phyloP scores from a whole-genome alignment of 2,888 invertebrate species.

The Drymonia ruficornis region DNA sequence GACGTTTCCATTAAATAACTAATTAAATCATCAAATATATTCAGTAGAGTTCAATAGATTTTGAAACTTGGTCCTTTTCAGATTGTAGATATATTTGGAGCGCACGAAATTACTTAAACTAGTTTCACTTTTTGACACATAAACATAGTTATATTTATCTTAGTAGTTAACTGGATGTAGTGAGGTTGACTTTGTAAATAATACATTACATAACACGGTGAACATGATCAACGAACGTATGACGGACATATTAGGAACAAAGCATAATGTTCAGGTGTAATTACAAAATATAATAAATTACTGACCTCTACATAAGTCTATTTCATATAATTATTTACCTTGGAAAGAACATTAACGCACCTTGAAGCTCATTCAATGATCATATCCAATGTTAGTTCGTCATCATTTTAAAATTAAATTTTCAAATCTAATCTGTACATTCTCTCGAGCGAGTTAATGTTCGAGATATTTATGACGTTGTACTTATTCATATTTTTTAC shows the following conservation, averaged over 20 bases:
- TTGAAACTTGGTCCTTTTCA: slow-evolving; percentile 2
- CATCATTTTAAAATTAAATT: slow-evolving; percentile 17
- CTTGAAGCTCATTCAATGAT: slow-evolving; percentile 36
- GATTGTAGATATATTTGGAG: slow-evolving; percentile 3
- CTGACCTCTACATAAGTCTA: slow-evolving; percentile 26
- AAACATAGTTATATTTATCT: slow-evolving; percentile 9
- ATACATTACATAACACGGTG: background rate
- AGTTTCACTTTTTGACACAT: slow-evolving; percentile 19
- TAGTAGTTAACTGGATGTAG: background rate
- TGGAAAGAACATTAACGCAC: slow-evolving; percentile 28
- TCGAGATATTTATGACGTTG: too few species aligned
- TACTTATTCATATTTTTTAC: too few species aligned
- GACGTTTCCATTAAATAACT: slow-evolving; percentile 5
- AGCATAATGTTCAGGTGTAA: background rate
- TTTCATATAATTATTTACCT: slow-evolving; percentile 34
- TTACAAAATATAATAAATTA: slow-evolving; percentile 7
- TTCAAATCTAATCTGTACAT: background rate
- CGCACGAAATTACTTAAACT: slow-evolving; percentile 5
- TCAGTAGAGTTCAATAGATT: background rate
- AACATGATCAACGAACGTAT: background rate
- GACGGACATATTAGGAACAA: background rate
- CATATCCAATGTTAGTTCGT: slow-evolving; percentile 28
- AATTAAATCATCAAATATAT: slow-evolving; percentile 9
- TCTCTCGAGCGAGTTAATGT: background rate
- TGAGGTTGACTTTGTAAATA: slow-evolving; percentile 18